Percentiles rank a stretch among this genome's conserved stretches.
phyloP scores from a whole-genome alignment of 1,140 invertebrate genomes.

The Psilanteris sp. region DNA sequence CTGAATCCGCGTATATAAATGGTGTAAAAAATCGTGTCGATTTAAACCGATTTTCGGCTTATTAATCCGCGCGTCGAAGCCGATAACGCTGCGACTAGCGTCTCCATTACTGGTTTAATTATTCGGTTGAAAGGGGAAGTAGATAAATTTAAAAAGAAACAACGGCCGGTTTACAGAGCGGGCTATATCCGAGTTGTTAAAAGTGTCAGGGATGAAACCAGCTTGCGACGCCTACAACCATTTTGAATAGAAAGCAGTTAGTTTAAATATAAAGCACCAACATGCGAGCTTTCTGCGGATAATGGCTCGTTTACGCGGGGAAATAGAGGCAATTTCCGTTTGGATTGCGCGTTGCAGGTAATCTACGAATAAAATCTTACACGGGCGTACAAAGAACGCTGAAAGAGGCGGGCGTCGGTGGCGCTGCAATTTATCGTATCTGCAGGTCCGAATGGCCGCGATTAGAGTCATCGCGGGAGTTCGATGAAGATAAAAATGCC shows the following conservation, averaged over 20 bases:
- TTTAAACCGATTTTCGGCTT: no score
- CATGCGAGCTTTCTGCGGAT: slow-evolving; percentile 54
- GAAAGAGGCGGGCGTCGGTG: slow-evolving; percentile 12
- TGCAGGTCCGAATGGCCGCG: slow-evolving; percentile 23
- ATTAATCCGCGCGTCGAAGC: no score
- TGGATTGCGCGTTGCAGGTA: slow-evolving; percentile 52
- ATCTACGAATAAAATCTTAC: slow-evolving; percentile 57
- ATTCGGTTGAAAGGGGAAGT: no score
- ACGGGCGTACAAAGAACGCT: slow-evolving; percentile 36
- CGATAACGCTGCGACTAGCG: no score
- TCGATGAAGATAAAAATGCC: slow-evolving; percentile 53
- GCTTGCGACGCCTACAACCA: slow-evolving; percentile 11
- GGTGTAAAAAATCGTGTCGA: no score
- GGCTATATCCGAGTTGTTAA: no score
- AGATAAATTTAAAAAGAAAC: no score
- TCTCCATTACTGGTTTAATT: no score
- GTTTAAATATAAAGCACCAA: slow-evolving; percentile 62
- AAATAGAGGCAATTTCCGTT: slow-evolving; percentile 60
- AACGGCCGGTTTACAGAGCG: no score
- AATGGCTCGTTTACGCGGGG: slow-evolving; percentile 60
- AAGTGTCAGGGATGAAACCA: neutral
- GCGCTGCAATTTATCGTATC: slow-evolving; percentile 36
- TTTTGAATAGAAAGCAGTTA: slow-evolving; percentile 61
- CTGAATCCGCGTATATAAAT: no score
- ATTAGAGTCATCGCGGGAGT: slow-evolving; percentile 31